Percentiles rank a stretch among this genome's conserved stretches.
phyloP scores from a whole-genome alignment of 2,113 vertebrate genomes.

The Heterocephalus glaber region DNA sequence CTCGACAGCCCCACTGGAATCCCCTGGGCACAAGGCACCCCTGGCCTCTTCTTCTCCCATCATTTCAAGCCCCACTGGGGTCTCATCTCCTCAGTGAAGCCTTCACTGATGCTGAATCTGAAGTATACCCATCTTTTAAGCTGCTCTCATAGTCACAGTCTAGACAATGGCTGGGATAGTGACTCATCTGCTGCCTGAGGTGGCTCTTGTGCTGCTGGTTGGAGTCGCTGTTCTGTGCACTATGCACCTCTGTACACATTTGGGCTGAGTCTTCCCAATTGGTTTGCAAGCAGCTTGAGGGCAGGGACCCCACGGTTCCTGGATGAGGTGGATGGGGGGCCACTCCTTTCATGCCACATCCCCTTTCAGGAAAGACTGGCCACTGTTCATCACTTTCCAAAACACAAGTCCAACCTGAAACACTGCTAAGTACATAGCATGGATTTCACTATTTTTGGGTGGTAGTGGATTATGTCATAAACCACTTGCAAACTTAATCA shows the following conservation, averaged over 20 bases:
- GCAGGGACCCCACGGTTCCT: not conserved
- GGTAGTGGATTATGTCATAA: not conserved
- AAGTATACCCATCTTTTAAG: not conserved
- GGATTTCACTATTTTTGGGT: not conserved
- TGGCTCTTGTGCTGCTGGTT: not conserved
- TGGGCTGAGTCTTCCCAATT: not conserved
- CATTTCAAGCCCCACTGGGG: not conserved
- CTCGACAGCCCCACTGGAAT: not conserved
- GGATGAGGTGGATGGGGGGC: not conserved
- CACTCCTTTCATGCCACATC: not conserved
- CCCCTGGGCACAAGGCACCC: not conserved
- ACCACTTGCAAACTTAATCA: not conserved
- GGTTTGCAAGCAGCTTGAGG: not conserved
- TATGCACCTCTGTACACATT: not conserved
- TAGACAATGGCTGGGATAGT: not conserved
- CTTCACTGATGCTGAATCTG: not conserved
- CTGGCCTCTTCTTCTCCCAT: not conserved
- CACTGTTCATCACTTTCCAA: not conserved
- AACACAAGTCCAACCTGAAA: not conserved
- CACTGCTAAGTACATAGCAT: not conserved
- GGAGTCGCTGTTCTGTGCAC: not conserved
- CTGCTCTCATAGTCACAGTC: not conserved
- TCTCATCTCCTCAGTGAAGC: not conserved
- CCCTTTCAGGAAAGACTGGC: not conserved
- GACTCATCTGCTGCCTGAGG: not conserved